Conservation (phyloP, 2,113 vertebrate species). For the Notothenia rossii region DNA sequence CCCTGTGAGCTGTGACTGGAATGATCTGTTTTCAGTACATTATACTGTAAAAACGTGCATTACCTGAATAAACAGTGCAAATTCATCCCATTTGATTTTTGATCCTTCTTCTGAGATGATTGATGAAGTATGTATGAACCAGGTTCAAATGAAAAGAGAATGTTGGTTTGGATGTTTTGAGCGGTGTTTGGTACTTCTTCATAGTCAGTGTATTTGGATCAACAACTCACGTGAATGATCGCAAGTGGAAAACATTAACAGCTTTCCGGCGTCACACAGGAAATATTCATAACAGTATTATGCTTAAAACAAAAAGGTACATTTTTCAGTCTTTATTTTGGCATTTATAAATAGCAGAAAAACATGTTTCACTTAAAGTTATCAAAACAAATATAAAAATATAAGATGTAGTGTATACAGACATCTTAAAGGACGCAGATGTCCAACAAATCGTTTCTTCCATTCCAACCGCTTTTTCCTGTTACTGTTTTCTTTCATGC, state of each 20-base stretch:
- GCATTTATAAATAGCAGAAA: constrained; percentile 70
- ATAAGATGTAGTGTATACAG: constrained; percentile 14
- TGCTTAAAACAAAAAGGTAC: background rate
- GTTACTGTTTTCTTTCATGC: background rate
- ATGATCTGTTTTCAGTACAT: constrained; percentile 70
- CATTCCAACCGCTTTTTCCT: background rate
- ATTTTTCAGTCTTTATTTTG: constrained; percentile 26
- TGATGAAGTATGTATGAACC: background rate
- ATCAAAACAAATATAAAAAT: constrained; percentile 72
- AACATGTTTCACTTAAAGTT: constrained; percentile 42
- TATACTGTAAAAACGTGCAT: constrained; percentile 62
- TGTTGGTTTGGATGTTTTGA: too few species aligned
- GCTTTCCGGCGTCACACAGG: background rate
- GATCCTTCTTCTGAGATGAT: background rate
- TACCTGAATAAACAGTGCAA: constrained; percentile 65
- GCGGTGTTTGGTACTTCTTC: too few species aligned
- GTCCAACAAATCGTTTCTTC: background rate
- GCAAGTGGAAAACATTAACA: background rate
- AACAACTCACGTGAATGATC: background rate
- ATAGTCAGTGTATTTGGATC: background rate
- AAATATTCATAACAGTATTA: background rate
- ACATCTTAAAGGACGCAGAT: background rate
- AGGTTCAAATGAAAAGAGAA: too few species aligned
- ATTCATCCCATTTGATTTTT: background rate
- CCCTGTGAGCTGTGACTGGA: constrained; percentile 67